Evolutionary conservation across 2,113 vertebrate species (phyloP), one percentile per base, ranked within the genome.

Genomic region (Vidua chalybeata): DNA sequence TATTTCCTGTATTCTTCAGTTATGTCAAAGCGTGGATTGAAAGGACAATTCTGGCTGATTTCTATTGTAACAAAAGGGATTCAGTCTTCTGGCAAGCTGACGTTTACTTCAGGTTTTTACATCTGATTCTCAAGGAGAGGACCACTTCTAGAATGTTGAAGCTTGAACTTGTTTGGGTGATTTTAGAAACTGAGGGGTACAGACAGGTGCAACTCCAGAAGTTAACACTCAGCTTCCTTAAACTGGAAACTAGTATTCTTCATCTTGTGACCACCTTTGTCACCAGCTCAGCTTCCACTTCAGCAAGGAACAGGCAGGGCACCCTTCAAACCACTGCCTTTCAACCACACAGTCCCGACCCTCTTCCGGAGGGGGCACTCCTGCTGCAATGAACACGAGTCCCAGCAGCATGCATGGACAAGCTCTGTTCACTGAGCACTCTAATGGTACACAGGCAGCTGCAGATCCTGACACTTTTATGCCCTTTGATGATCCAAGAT

Each of bases 291-390:
- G 28, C 14, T 56, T 81, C 28, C 21, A 23, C 31, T 83, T 80
- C 84, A 14, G 10, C 16, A 55, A 76, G 54, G 45, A 86, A 79
- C 7, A 20, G 30, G 35, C 22, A 82, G 12, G 7, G 16, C 19
- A 62, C 28, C 45, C 27, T 37, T 78, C 39, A 64, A 52, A 88
- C 6, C 63, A 55, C 30, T 68, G 27, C 10, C 20, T 46, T 75
- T 46, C 66, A 71, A 23, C 15, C 52, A 52, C 3, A 26, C 13
- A 55, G 22, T n/a, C 31, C 46, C 0, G 0, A 37, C 13, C 20
- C 9, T 66, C 11, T 51, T 84, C 39, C n/a, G 54, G 66, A 66
- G 14, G 15, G 13, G 5, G 28, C 26, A 20, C 30, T 68, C 30
- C 21, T 18, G 61, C 14, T 15, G 58, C 69, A 43, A 6, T 3